Conservation (phyloP, 2,797 vertebrate species). For the Phataginus tetradactyla region DNA sequence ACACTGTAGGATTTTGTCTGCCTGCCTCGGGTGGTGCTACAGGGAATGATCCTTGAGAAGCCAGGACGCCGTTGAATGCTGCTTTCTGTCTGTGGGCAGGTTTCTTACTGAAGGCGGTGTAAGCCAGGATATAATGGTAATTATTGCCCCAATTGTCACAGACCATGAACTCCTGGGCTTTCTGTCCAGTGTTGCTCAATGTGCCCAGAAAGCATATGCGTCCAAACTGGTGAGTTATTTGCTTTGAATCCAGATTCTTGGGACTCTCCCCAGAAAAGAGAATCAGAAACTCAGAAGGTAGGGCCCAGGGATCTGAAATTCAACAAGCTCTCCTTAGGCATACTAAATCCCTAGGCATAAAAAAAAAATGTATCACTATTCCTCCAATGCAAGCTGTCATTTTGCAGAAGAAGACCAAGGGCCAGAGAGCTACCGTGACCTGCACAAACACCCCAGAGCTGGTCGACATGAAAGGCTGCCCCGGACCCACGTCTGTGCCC, state of each 20-base stretch:
- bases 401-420: background rate
- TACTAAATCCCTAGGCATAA: background rate
- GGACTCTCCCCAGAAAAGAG: background rate
- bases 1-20: background rate
- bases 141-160: background rate
- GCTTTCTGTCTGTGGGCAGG: background rate
- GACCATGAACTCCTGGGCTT: background rate
- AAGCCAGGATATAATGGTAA: background rate
- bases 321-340: background rate
- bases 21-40: background rate
- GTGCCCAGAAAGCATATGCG: background rate
- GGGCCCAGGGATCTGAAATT: background rate
- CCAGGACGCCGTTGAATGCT: background rate
- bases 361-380: background rate
- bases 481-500: background rate
- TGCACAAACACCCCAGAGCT: background rate
- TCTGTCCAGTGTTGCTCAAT: background rate
- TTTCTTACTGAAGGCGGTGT: background rate
- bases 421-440: background rate
- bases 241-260: background rate
- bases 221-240: background rate
- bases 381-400: background rate
- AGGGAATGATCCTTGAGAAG: background rate
- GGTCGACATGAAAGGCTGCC: background rate
- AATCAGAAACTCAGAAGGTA: background rate